Base-by-base conservation (phyloP, 2,888 invertebrate species). In the Herminia tarsipennalis region DNA sequence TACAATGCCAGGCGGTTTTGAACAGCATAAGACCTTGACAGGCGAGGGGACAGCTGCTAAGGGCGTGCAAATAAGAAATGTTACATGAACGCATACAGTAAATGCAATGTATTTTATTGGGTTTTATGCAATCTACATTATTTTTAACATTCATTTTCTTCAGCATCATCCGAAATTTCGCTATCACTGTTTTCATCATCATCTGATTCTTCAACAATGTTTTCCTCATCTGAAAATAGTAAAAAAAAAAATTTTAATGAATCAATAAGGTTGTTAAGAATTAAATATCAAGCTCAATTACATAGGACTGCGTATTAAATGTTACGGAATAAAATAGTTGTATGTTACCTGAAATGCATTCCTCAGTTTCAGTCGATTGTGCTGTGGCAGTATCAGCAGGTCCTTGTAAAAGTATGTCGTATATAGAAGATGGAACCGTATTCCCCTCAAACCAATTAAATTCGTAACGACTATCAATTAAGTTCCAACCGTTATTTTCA, bases 401-500 rank as follows among this genome's bases (percentile, higher is more conserved):
- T 10, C 21, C 32, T 44, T 44, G 39, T 39, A 46, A 39, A 34
- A 39, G 28, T 46, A 39, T 46, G 16, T 46, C 44, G 24, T 39
- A 39, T 27, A 39, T 46, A 39, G 39, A 46, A 46, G 39, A 20
- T 6, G 20, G 20, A 20, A 20, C 3, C 8, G 20, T 20, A 46
- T 47, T 37, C 32, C 47, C 41, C 36, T 41, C 47, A 37, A 41
- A 47, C 41, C 41, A 36, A 47, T 41, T 41, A 39, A 39, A 36
- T 12, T 29, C 16, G 8, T 30, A 41, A 8, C 33, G 9, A 17
- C 37, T 6, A 38, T 44, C 48, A 14, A 38, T 42, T 48, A 48
- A 48, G 38, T 42, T 37, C 42, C 42, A 48, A 48, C 42, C 37
- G 17, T 42, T 38, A 42, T 52, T 18, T 52, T 49, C 43, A 43